Base-by-base conservation (phyloP, 2,113 vertebrate genomes). In the Gadus macrocephalus region DNA sequence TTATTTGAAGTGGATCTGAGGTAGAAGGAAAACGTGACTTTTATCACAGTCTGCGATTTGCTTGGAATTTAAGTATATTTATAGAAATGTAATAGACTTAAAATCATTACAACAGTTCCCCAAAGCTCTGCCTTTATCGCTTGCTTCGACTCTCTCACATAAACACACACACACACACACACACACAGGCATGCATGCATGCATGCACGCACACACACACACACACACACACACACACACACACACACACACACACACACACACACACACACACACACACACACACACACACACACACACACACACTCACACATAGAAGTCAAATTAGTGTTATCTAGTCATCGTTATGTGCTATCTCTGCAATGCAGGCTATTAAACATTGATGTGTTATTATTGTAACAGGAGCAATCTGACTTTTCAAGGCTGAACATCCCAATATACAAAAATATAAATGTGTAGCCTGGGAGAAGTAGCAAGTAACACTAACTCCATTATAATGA, bases 331-430 rank as follows among this genome's bases (percentile, higher is more conserved):
- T 78, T 77, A 81, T 82, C 88, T 77, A 61, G 66, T 49, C 42
- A 49, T 49, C 73, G 28, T 49, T 49, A 49, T 49, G 72, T 55
- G 63, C 81, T 88, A 86, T 85, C 82, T 78, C 83, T 83, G 81
- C 84, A 86, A 73, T 85, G 88, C 88, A 88, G 86, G 77, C 77
- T 83, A 87, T 89, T 89, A 89, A 88, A 88, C 83, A 88, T 88
- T 86, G 78, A 88, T 91, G 83, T 76, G 77, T 80, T 86, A 76
- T 82, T 87, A 80, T 83, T 86, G 82, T 85, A 87, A 87, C 72
- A 70, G 77, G 69, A 78, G 81, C 79, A 87, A 84, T 88, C 78
- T 85, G 85, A 86, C 85, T 88, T 82, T 89, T 85, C 73, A 83
- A 76, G 75, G 68, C 85, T 88, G 81, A 86, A 82, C 87, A 76